phyloP scores from a whole-genome alignment of 2,113 vertebrate genomes.

The Tragelaphus strepsiceros region DNA sequence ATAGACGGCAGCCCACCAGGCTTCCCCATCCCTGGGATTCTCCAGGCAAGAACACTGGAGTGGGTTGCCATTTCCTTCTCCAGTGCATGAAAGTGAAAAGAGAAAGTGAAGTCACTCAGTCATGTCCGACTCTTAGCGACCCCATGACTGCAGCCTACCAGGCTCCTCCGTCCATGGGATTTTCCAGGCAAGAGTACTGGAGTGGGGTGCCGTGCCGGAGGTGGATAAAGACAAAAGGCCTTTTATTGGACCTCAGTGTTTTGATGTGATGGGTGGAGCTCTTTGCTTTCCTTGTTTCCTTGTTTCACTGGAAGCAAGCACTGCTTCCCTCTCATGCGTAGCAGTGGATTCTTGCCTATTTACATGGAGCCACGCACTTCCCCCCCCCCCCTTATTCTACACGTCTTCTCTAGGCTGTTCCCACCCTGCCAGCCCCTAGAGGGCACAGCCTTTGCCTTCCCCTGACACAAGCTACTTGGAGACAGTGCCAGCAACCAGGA shows the following conservation, averaged over 20 bases:
- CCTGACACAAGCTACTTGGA: not conserved
- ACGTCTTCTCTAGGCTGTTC: not conserved
- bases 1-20: no score
- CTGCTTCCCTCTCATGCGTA: not conserved
- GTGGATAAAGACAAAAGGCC: conserved; percentile 14
- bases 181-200: no score
- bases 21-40: no score
- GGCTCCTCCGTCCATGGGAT: no score
- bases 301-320: not conserved
- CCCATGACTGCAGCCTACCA: no score
- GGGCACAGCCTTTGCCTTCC: not conserved
- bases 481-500: not conserved
- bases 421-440: not conserved
- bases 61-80: no score
- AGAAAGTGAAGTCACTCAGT: no score
- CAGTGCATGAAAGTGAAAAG: no score
- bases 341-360: not conserved
- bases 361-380: no score
- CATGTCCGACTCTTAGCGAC: no score
- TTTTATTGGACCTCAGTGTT: conserved; percentile 39
- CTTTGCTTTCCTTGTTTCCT: not conserved
- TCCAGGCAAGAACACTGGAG: no score
- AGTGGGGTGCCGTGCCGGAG: no score
- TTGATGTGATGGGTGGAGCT: not conserved
- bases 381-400: not conserved